phyloP scores from a whole-genome alignment of 2,888 invertebrate species.

The Hoplodrina blanda region DNA sequence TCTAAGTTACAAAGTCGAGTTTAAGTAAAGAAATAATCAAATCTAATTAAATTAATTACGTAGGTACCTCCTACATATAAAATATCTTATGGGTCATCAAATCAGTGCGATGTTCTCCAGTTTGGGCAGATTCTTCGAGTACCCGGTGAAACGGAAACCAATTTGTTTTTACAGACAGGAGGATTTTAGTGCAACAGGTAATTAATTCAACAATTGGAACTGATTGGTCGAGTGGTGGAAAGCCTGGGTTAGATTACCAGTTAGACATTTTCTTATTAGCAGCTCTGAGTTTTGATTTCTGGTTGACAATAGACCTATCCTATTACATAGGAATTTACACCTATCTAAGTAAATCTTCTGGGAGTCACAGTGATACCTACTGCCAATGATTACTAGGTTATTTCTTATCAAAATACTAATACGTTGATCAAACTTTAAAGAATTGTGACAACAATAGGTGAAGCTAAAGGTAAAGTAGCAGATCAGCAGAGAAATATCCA shows the following conservation, averaged over 20 bases:
- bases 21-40: no score
- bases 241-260: slow-evolving; percentile 13
- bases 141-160: slow-evolving; percentile 91
- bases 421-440: background rate
- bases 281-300: no score
- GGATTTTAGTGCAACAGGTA: slow-evolving; percentile 90
- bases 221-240: no score
- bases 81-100: slow-evolving; percentile 84
- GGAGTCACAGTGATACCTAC: background rate
- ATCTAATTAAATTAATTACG: no score
- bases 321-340: no score
- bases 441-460: slow-evolving; percentile 68
- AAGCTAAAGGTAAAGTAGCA: slow-evolving; percentile 74
- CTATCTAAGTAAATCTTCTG: no score
- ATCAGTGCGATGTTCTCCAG: slow-evolving; percentile 84
- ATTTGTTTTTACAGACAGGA: slow-evolving; percentile 91
- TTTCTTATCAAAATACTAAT: background rate
- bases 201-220: background rate
- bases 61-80: background rate
- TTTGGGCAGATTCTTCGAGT: slow-evolving; percentile 88
- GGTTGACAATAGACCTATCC: no score
- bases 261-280: background rate
- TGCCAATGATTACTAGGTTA: background rate
- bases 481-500: slow-evolving; percentile 67
- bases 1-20: no score